These are phyloP conservation scores for Atta cephalotes DNA, from an alignment of 1,140 invertebrate genomes.

Conservation along the genomic window DNA sequence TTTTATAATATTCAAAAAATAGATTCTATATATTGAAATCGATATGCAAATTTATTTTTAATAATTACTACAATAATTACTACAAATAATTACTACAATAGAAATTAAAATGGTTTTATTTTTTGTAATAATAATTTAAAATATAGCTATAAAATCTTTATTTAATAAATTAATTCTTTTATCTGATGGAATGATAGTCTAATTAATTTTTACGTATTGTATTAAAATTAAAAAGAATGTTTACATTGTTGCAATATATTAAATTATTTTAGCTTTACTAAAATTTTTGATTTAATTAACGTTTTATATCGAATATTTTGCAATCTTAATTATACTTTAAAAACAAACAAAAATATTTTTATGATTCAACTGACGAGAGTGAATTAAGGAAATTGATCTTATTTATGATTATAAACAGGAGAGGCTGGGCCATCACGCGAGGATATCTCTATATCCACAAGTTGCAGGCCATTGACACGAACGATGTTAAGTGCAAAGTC, in stretches of 20 bases:
- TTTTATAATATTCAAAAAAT: background rate
- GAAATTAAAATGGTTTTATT: background rate
- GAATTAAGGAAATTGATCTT: background rate
- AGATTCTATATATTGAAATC: background rate
- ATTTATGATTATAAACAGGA: constrained; percentile 36
- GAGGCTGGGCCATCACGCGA: background rate
- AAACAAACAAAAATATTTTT: background rate
- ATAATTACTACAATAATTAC: background rate
- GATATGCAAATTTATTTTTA: background rate
- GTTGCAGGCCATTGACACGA: constrained; percentile 39
- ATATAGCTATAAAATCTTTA: background rate
- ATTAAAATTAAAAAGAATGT: too few species aligned
- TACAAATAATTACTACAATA: background rate
- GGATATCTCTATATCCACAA: constrained; percentile 18
- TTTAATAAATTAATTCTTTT: background rate
- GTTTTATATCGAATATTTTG: background rate
- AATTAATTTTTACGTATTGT: background rate
- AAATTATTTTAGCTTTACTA: background rate
- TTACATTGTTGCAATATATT: too few species aligned
- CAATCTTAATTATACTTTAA: background rate
- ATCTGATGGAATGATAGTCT: background rate
- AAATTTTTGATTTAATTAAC: background rate
- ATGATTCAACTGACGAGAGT: background rate
- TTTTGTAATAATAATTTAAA: background rate
- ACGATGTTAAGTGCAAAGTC: constrained; percentile 50